Evolutionary conservation across 2,113 vertebrate genomes (phyloP).

Genomic region (Eudyptes chrysolophus): DNA sequence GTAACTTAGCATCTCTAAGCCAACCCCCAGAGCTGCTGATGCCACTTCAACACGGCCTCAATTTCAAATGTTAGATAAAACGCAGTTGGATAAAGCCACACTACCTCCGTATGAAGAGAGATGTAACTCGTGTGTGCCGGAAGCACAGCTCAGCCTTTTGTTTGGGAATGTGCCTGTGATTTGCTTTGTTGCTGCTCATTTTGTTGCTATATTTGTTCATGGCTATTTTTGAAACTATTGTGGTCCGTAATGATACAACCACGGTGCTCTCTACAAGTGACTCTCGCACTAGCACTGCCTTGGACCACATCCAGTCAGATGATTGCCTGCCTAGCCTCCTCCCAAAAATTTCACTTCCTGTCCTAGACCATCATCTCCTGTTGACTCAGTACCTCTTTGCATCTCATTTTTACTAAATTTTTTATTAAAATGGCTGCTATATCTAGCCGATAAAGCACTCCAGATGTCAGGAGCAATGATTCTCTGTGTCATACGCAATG

Average conservation of each 20-base stretch:
- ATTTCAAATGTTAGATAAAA: neutral
- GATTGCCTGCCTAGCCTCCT: neutral
- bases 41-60: neutral
- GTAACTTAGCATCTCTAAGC: neutral
- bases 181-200: conserved; percentile 18
- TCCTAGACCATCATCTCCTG: neutral
- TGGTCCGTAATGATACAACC: neutral
- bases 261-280: neutral
- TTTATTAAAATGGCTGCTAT: neutral
- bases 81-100: neutral
- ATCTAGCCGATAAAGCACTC: neutral
- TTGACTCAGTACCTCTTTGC: neutral
- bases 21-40: neutral
- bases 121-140: neutral
- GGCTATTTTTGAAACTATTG: conserved; percentile 48
- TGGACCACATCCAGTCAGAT: neutral
- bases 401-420: neutral
- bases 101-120: neutral
- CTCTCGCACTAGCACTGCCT: neutral
- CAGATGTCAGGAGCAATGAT: neutral
- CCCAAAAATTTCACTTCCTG: neutral
- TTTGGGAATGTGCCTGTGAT: neutral
- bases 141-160: conserved; percentile 3
- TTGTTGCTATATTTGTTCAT: conserved; percentile 50
- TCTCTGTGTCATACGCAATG: neutral